Evolutionary conservation across 1,140 invertebrate species (phyloP), one percentile per base, ranked within the genome.

Genomic region (Temnothorax nylanderi): DNA sequence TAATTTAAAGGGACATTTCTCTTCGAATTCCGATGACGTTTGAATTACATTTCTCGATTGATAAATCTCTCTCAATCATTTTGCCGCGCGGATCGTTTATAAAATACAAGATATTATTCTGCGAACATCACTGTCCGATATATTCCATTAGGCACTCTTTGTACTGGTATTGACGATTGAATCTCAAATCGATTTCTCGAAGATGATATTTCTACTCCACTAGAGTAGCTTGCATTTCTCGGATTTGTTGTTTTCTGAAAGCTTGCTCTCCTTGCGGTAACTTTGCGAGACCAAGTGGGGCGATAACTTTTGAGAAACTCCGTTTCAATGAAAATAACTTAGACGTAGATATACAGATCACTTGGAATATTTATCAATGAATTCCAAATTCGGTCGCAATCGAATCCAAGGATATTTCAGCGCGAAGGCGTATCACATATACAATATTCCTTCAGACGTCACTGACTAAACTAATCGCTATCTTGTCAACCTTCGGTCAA

Each of bases 391-490:
- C 13, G 10, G 1, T 5, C 32, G 87, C 32, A n/a, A 58, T 13
- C 4, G 18, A 41, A 41, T 51, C 8, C 8, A 21, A 62, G 16
- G 16, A 74, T 21, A 54, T 65, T 3, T 13, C 32, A 62, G 21
- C 76, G 56, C 76, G 56, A 77, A 89, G 75, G 54, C 71, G 84
- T 67, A 69, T 54, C 87, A 54, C 58, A 72, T 26, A 34, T 51
- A 74, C 34, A 21, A 51, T 82, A 47, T 49, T 56, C 11, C 11
- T 60, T 21, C 54, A 41, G 64, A 90, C 88, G 88, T 88, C 86
- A 86, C 69, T 58, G 77, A 86, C 78, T 60, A 74, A 69, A 47
- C 21, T 58, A 86, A 74, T 82, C 69, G 64, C 34, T 74, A 60
- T 8, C 74, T 71, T 32, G 8, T 62, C 69, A 56, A 60, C 71